Evolutionary conservation across 2,797 vertebrate species (phyloP).

Genomic region (Chaunax sp.): DNA sequence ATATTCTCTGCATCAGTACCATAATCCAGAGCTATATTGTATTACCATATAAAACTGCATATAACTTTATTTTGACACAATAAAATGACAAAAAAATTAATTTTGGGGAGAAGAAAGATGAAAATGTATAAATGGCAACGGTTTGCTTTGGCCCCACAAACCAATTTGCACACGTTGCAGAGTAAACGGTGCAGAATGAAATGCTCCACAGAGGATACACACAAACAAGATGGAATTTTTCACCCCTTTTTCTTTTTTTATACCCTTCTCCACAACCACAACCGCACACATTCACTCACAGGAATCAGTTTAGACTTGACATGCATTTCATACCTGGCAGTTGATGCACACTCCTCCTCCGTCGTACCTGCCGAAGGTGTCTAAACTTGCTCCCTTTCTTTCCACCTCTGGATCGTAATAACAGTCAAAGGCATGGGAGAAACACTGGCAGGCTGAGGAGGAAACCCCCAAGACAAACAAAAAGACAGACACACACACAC

Average conservation of each 20-base stretch:
- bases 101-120: not conserved
- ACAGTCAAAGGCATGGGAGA: constrained; percentile 91
- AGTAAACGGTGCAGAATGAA: constrained; percentile 9
- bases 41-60: not conserved
- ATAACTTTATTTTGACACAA: constrained; percentile 5
- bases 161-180: not conserved
- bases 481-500: constrained; percentile 42
- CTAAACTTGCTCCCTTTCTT: constrained; percentile 87
- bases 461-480: constrained; percentile 70
- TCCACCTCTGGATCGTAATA: constrained; percentile 91
- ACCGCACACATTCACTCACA: constrained; percentile 36
- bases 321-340: constrained; percentile 89
- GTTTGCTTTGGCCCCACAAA: not conserved
- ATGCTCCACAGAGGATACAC: constrained; percentile 2
- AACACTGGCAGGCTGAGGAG: constrained; percentile 92
- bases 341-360: constrained; percentile 94
- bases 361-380: constrained; percentile 85
- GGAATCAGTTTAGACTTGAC: constrained; percentile 72
- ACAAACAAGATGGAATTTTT: constrained; percentile 18
- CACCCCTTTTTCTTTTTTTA: constrained; percentile 17
- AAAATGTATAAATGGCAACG: not conserved
- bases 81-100: not conserved
- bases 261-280: constrained; percentile 14
- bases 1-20: not conserved
- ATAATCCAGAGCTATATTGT: not conserved